Evolutionary conservation across 1,140 invertebrate species (phyloP).

Genomic region (Neodiprion pinetum): DNA sequence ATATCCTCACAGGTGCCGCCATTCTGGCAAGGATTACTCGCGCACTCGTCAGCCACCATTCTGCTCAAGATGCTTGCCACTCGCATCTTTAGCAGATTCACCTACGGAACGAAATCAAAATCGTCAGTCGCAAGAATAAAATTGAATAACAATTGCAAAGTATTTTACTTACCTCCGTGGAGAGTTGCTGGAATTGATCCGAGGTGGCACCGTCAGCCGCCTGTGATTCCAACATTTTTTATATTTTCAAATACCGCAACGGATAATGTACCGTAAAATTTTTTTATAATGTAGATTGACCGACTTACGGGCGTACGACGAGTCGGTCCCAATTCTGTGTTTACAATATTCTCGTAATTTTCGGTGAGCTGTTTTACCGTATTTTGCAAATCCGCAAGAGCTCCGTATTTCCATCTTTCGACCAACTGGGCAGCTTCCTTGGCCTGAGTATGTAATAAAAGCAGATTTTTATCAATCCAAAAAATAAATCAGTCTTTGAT

Average conservation of each 20-base stretch:
- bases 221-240: background rate
- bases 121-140: no score
- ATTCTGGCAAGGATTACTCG: slow-evolving; percentile 81
- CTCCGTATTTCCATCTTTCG: slow-evolving; percentile 53
- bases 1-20: slow-evolving; percentile 82
- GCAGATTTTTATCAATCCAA: slow-evolving; percentile 18
- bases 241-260: no score
- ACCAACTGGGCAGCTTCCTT: slow-evolving; percentile 53
- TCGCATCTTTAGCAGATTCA: slow-evolving; percentile 55
- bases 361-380: slow-evolving; percentile 20
- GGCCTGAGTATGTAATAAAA: slow-evolving; percentile 34
- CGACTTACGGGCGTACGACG: no score
- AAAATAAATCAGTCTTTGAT: background rate
- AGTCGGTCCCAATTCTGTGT: no score
- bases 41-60: slow-evolving; percentile 67
- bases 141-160: no score
- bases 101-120: slow-evolving; percentile 26
- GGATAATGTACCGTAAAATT: no score
- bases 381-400: slow-evolving; percentile 14
- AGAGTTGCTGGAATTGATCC: slow-evolving; percentile 24
- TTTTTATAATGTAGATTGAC: no score
- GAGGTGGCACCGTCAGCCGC: no score
- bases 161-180: slow-evolving; percentile 30
- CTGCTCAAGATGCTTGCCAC: slow-evolving; percentile 45
- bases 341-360: background rate